Conservation (phyloP, 1,140 invertebrate genomes). For the Apis mellifera region DNA sequence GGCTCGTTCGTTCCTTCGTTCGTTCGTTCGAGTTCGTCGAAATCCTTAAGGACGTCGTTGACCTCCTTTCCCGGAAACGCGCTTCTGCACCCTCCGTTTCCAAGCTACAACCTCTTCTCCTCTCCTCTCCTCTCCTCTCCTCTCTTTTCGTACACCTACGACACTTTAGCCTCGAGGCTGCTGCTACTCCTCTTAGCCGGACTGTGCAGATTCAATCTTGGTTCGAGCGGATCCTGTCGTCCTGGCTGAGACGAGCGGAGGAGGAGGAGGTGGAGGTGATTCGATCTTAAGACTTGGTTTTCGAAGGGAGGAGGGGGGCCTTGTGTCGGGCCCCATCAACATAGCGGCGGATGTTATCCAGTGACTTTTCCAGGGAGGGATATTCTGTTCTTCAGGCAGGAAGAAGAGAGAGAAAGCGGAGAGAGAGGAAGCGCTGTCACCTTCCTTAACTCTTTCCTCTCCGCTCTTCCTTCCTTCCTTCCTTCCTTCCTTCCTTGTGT, state of each 20-base stretch:
- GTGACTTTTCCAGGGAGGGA: not conserved
- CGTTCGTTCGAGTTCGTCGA: slow-evolving; percentile 74
- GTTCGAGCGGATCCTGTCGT: slow-evolving; percentile 56
- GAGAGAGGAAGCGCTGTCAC: not conserved
- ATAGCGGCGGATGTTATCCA: slow-evolving; percentile 44
- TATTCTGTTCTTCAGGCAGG: not conserved
- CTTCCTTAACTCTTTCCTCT: slow-evolving; percentile 13
- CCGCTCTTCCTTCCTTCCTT: not conserved
- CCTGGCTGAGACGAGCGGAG: not conserved
- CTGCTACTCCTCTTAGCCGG: slow-evolving; percentile 62
- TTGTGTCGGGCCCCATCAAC: slow-evolving; percentile 53
- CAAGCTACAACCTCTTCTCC: slow-evolving; percentile 13
- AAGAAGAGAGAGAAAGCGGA: not conserved
- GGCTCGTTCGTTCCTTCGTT: too few relatives aligned
- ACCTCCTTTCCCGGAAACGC: slow-evolving; percentile 68
- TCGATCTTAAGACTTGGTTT: slow-evolving; percentile 44
- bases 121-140: not conserved
- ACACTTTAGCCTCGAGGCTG: slow-evolving; percentile 42
- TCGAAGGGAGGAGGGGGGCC: slow-evolving; percentile 3
- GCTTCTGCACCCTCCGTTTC: slow-evolving; percentile 60
- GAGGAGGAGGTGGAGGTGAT: not conserved
- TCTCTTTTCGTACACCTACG: not conserved
- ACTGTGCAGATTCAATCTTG: slow-evolving; percentile 72
- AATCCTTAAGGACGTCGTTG: slow-evolving; percentile 78
- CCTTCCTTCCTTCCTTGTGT: too few relatives aligned